phyloP scores from a whole-genome alignment of 2,888 invertebrate genomes.

The Synanthedon andrenaeformis region DNA sequence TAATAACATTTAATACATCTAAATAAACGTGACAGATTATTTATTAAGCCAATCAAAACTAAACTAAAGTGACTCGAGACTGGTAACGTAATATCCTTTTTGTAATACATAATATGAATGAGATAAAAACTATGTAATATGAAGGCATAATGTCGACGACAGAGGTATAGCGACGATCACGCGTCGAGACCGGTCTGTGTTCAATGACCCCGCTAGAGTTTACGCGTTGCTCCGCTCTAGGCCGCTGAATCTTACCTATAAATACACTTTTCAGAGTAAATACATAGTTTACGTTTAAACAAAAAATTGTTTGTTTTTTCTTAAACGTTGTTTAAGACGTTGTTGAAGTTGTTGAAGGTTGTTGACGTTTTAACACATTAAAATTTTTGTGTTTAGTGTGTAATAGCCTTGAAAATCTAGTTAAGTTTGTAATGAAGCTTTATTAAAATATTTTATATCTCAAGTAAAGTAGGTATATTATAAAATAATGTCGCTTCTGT shows the following conservation, averaged over 20 bases:
- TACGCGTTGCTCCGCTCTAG: slow-evolving; percentile 30
- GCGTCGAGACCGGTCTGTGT: slow-evolving; percentile 52
- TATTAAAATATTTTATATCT: too few species aligned
- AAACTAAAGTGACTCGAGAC: background rate
- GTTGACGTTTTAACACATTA: too few species aligned
- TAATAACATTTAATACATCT: background rate
- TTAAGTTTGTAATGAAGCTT: too few species aligned
- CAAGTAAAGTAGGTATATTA: too few species aligned
- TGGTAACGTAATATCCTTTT: background rate
- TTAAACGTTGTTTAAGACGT: too few species aligned
- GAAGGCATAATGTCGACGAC: slow-evolving; percentile 23
- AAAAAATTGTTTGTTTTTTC: too few species aligned
- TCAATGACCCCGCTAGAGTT: slow-evolving; percentile 41
- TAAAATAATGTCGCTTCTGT: too few species aligned
- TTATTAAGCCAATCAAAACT: background rate
- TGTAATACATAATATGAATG: background rate
- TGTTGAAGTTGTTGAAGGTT: too few species aligned
- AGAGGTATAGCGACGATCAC: slow-evolving; percentile 31
- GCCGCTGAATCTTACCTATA: slow-evolving; percentile 10
- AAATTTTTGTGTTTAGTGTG: too few species aligned
- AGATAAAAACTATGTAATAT: background rate
- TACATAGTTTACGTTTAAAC: slow-evolving; percentile 1
- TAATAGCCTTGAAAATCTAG: too few species aligned
- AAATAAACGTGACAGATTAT: background rate
- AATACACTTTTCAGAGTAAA: slow-evolving; percentile 39